phyloP scores from a whole-genome alignment of 1,140 invertebrate species.

The Arctopsyche grandis region DNA sequence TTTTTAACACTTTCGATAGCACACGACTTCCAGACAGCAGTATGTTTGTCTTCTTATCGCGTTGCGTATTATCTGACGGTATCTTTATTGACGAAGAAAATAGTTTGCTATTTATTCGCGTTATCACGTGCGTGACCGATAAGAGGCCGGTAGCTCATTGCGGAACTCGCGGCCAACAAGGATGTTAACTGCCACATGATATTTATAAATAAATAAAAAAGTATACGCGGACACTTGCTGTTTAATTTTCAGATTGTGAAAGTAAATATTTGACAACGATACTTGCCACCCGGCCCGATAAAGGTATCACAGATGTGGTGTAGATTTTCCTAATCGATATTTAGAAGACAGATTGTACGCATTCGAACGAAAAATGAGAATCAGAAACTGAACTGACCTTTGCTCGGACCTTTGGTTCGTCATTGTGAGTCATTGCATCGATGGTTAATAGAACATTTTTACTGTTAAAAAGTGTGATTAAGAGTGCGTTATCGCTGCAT shows the following conservation, averaged over 20 bases:
- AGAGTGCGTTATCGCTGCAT: background rate
- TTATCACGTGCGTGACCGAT: conserved; percentile 37
- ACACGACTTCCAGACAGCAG: background rate
- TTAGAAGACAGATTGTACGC: no score
- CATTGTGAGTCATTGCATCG: conserved; percentile 13
- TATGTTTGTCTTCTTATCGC: conserved; percentile 14
- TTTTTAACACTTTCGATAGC: no score
- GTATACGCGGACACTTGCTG: no score
- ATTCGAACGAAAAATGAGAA: no score
- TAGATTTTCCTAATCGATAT: no score
- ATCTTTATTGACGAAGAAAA: conserved; percentile 32
- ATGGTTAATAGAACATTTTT: background rate
- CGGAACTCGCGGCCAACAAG: background rate
- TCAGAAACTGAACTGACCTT: no score
- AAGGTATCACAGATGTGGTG: no score
- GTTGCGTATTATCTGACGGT: background rate
- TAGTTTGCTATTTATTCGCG: conserved; percentile 30
- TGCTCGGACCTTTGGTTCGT: background rate
- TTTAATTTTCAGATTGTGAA: no score
- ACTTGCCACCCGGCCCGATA: no score
- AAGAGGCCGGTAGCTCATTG: conserved; percentile 33
- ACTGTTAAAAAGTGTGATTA: conserved; percentile 27
- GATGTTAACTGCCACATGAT: no score
- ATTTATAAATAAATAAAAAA: no score
- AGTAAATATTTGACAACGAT: no score